Evolutionary conservation across 1,140 invertebrate genomes (phyloP).

Genomic region (Lasioglossum albipes): DNA sequence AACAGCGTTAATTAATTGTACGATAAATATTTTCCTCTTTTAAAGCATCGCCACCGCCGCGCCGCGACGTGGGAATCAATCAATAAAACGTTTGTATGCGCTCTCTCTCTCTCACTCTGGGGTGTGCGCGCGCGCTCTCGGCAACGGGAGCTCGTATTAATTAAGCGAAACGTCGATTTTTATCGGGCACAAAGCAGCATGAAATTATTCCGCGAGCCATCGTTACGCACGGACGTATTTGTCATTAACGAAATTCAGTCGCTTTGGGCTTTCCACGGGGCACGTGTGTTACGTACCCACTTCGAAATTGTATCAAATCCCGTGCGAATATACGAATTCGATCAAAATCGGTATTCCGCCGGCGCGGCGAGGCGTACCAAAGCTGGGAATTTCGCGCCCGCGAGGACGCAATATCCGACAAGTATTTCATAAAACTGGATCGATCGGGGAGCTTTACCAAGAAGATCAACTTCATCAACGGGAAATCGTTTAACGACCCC

Average conservation of each 20-base stretch:
- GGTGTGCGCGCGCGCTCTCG: no score
- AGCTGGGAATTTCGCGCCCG: neutral
- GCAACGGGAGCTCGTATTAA: constrained; percentile 5
- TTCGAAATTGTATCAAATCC: no score
- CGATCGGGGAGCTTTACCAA: no score
- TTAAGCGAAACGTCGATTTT: constrained; percentile 16
- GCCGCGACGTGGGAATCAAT: constrained; percentile 4
- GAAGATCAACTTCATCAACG: no score
- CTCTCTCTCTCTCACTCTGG: no score
- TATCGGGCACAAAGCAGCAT: neutral
- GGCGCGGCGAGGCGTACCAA: neutral
- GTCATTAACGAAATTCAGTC: constrained; percentile 3
- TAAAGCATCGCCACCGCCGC: neutral
- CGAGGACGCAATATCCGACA: neutral
- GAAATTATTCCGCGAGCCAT: neutral
- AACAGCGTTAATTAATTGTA: constrained; percentile 27
- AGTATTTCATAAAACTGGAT: no score
- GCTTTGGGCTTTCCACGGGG: neutral
- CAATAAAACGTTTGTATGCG: constrained; percentile 4
- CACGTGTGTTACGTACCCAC: neutral
- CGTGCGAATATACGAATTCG: neutral
- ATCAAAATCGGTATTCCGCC: neutral
- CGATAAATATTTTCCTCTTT: constrained; percentile 26
- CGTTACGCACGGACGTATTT: neutral
- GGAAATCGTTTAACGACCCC: no score